Conservation (phyloP, 1,140 invertebrate genomes). For the Tribolium madens region DNA sequence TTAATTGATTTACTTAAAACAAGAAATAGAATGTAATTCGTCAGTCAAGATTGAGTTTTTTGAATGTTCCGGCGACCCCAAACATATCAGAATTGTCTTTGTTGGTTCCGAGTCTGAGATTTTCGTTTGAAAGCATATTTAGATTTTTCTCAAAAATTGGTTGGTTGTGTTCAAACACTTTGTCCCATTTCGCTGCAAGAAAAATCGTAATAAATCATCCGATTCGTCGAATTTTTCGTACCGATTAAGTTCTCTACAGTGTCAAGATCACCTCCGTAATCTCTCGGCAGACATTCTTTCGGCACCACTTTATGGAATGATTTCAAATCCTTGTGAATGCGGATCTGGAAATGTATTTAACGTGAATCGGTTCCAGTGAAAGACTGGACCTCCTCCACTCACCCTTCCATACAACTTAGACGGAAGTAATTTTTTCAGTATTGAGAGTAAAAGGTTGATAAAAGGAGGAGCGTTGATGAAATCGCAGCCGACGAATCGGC, state of each 20-base stretch:
- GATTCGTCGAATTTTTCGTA: not conserved
- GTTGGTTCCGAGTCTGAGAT: not conserved
- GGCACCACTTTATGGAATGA: constrained; percentile 18
- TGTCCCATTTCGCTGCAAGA: constrained; percentile 19
- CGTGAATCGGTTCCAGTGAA: not conserved
- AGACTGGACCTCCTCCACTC: not conserved
- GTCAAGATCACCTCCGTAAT: constrained; percentile 28
- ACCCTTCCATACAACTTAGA: constrained; percentile 34
- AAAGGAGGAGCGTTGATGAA: constrained; percentile 34
- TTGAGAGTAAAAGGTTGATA: constrained; percentile 30
- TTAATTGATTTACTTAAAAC: not conserved
- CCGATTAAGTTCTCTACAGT: constrained; percentile 26
- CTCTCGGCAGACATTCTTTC: constrained; percentile 28
- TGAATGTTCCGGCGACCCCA: constrained; percentile 27
- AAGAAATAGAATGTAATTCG: not conserved
- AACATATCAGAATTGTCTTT: constrained; percentile 3
- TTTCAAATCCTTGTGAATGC: constrained; percentile 39
- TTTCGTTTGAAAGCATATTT: constrained; percentile 11
- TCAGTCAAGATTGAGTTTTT: constrained; percentile 19
- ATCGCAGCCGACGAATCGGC: constrained; percentile 18
- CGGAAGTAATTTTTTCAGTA: constrained; percentile 30
- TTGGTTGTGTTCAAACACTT: constrained; percentile 22
- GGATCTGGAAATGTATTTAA: constrained; percentile 36
- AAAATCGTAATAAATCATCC: not conserved
- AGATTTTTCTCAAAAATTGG: constrained; percentile 8